A percentile compares a stretch with the other conserved stretches of the same genome.
Conservation (phyloP, 2,797 vertebrate species). For the Carcharodon carcharias region DNA sequence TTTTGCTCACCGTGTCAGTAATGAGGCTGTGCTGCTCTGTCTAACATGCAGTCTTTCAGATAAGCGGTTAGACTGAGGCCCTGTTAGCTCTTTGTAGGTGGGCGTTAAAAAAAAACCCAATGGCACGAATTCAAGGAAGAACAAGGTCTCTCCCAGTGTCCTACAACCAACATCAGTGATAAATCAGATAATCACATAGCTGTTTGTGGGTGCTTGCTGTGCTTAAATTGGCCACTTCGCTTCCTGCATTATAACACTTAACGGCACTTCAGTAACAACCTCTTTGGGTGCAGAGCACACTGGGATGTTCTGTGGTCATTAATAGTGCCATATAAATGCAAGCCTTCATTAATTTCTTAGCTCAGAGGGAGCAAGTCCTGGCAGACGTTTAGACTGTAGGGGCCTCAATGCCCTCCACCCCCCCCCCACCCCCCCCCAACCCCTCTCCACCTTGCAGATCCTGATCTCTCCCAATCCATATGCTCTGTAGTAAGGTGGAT, state of each 20-base stretch:
- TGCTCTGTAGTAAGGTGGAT: background rate
- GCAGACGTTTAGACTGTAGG: background rate
- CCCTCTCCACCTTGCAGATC: background rate
- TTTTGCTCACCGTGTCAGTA: background rate
- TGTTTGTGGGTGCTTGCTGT: background rate
- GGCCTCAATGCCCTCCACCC: too few species aligned
- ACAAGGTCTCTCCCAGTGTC: background rate
- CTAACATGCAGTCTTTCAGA: background rate
- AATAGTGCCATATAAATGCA: background rate
- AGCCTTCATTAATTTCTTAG: background rate
- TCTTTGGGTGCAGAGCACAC: background rate
- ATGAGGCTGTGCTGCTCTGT: background rate
- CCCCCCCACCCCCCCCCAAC: too few species aligned
- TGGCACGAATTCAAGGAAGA: background rate
- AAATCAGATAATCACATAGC: background rate
- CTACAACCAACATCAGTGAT: background rate
- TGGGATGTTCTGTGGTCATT: background rate
- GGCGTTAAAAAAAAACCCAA: too few species aligned
- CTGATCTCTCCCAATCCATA: too few species aligned
- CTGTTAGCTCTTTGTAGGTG: background rate
- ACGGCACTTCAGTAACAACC: background rate
- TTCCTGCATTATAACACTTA: background rate
- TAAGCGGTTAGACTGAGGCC: background rate
- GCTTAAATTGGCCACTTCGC: background rate
- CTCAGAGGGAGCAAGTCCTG: background rate